Conservation (phyloP, 2,797 vertebrate species). For the Hirundo rustica region DNA sequence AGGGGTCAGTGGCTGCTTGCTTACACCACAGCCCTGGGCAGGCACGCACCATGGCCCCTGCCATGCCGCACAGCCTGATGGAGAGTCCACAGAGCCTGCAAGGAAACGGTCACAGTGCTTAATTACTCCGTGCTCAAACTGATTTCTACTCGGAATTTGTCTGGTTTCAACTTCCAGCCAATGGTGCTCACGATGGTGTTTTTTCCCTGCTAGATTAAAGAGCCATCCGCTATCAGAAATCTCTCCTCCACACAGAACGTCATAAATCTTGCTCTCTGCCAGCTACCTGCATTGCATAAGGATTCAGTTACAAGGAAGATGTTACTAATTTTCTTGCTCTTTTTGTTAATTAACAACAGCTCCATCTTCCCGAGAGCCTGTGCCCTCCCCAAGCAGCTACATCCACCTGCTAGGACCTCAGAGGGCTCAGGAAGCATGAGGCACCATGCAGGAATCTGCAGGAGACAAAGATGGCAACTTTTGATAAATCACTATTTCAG, state of each 20-base stretch:
- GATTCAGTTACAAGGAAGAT: background rate
- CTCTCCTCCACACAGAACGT: background rate
- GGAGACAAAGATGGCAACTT: background rate
- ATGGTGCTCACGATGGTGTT: background rate
- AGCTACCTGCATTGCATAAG: background rate
- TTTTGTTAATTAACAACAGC: conserved; percentile 46
- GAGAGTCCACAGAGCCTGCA: background rate
- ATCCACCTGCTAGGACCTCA: background rate
- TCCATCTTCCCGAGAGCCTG: background rate
- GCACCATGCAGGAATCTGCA: background rate
- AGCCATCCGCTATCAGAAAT: conserved; percentile 50
- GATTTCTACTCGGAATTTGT: conserved; percentile 22
- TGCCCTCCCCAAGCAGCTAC: rapidly evolving
- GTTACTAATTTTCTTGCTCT: conserved; percentile 20
- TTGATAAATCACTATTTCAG: background rate
- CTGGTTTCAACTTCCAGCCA: conserved; percentile 25
- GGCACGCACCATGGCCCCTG: rapidly evolving
- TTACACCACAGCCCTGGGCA: background rate
- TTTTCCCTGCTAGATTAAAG: conserved; percentile 39
- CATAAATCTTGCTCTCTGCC: conserved; percentile 46
- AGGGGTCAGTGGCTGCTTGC: rapidly evolving
- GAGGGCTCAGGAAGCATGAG: background rate
- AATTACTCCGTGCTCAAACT: conserved; percentile 18
- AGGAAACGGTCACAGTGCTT: background rate
- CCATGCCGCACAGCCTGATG: rapidly evolving